These are phyloP conservation scores for Colistium nudipinnis DNA, from an alignment of 2,113 vertebrate species.

Conservation along the genomic window DNA sequence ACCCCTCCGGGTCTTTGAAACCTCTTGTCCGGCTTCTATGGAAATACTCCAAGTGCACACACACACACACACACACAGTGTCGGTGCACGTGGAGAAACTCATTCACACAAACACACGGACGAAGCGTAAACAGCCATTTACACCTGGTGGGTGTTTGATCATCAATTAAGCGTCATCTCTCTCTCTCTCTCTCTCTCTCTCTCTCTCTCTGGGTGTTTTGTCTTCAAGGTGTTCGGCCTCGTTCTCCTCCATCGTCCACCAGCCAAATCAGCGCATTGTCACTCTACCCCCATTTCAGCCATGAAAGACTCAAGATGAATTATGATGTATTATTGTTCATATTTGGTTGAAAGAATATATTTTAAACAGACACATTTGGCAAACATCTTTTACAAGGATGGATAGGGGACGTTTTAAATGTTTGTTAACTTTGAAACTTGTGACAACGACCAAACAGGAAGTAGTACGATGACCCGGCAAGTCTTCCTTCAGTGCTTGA, in stretches of 20 bases:
- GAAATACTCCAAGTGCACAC: slow-evolving; percentile 47
- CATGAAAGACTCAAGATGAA: no score
- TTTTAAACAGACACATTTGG: no score
- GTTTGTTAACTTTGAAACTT: no score
- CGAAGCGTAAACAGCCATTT: slow-evolving; percentile 68
- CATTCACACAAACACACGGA: slow-evolving; percentile 25
- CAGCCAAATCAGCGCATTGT: slow-evolving; percentile 21
- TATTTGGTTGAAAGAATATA: no score
- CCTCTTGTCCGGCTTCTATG: slow-evolving; percentile 52
- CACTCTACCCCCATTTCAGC: no score
- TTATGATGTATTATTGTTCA: no score
- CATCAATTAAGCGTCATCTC: slow-evolving; percentile 74
- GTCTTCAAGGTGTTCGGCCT: slow-evolving; percentile 37
- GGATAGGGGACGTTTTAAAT: no score
- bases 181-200: slow-evolving; percentile 40
- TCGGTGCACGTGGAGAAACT: slow-evolving; percentile 47
- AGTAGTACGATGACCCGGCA: no score
- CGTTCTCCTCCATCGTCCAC: slow-evolving; percentile 31
- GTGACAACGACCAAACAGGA: no score
- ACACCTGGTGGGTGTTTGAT: slow-evolving; percentile 81
- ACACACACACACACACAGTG: slow-evolving; percentile 26
- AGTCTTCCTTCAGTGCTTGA: background rate
- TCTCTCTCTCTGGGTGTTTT: slow-evolving; percentile 50
- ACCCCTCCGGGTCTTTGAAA: slow-evolving; percentile 71
- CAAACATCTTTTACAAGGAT: no score